Percentiles rank a stretch among this genome's conserved stretches.
Evolutionary conservation across 2,888 invertebrate species (phyloP).

Genomic region (Petrolisthes manimaculis): DNA sequence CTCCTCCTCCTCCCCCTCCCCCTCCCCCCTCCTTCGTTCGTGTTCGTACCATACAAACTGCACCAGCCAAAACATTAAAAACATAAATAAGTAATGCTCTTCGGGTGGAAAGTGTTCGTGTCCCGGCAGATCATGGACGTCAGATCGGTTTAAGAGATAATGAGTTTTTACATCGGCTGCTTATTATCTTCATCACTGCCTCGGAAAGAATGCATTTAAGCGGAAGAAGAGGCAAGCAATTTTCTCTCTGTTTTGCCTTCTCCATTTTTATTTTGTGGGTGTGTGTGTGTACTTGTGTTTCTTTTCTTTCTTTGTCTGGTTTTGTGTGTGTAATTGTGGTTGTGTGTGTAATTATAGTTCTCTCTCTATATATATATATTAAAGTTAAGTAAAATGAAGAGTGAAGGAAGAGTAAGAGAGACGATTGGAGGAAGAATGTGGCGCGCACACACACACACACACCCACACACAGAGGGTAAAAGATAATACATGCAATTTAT

Average conservation of each 20-base stretch:
- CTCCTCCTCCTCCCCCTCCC: background rate
- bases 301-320: too few relatives aligned
- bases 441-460: too few relatives aligned
- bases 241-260: background rate
- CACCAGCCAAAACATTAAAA: too few relatives aligned
- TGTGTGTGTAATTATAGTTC: too few relatives aligned
- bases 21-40: background rate
- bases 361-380: too few relatives aligned
- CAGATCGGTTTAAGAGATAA: background rate
- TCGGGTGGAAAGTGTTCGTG: background rate
- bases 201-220: background rate
- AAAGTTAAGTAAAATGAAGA: too few relatives aligned
- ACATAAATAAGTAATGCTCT: background rate
- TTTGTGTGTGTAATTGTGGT: too few relatives aligned
- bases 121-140: background rate
- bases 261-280: background rate
- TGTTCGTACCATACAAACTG: too few relatives aligned
- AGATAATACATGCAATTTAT: too few relatives aligned
- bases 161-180: background rate
- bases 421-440: too few relatives aligned
- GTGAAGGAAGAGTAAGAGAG: too few relatives aligned
- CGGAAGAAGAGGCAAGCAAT: background rate
- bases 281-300: background rate
- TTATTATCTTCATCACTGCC: background rate
- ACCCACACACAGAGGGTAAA: too few relatives aligned